Base-by-base conservation (phyloP, 1,140 invertebrate species). In the Sarcophaga bullata region DNA sequence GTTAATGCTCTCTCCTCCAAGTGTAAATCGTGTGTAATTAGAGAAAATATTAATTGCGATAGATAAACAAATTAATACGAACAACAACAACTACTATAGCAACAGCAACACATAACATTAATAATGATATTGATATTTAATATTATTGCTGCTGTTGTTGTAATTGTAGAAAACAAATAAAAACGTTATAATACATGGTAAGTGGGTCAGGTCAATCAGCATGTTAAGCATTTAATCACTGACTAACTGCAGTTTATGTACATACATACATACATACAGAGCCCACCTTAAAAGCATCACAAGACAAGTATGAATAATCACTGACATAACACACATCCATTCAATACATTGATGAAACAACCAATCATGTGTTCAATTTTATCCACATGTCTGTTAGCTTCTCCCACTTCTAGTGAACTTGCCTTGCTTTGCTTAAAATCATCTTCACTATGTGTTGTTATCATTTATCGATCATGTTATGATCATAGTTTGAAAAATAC, bases 141-240 rank as follows among this genome's bases (percentile, higher is more conserved):
- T 37, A 37, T 37, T 37, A 37, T 37, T 37, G 4, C 4, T 37
- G 4, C 4, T 37, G 25, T 37, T 37, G 25, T 37, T 37, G 25
- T 37, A 37, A 37, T 37, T 37, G 25, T 37, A 37, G n/a, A 37
- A 37, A 37, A 37, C 25, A 37, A 37, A 37, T 0, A 7, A 58
- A 7, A 58, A n/a, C 54, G 3, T 58, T 58, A n/a, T 58, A 58
- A 58, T 58, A n/a, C 10, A 58, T 58, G 54, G 54, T 58, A 58
- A 58, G 54, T 58, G 54, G 54, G 54, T 58, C 54, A 58, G 54
- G 54, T 58, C 54, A 58, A 58, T 58, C 54, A 58, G 54, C 54
- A 58, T 58, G 54, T 58, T 58, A n/a, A n/a, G 13, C 13, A 13
- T 58, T 58, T 7, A 58, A n/a, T 15, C 13, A 58, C 54, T 58